Evolutionary conservation across 1,140 invertebrate species (phyloP), one percentile per base, ranked within the genome.

Genomic region (Lerema accius): DNA sequence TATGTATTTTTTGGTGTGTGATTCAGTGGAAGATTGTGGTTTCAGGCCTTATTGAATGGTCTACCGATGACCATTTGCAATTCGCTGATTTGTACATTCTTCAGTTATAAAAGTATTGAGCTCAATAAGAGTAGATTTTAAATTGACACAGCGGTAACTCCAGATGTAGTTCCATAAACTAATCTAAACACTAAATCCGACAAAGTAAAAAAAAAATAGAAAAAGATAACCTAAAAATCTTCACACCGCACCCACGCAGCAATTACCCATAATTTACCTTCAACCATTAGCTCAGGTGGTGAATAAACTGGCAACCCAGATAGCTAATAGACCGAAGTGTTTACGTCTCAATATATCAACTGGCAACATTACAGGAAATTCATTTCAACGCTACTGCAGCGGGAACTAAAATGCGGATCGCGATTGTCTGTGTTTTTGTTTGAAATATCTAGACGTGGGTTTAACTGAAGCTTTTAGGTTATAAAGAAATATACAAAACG

Each of bases 241-340:
- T 32, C 9, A 32, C 28, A 9, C 9, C 9, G 28, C 28, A 32
- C 28, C 28, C 28, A 32, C 28, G 28, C 28, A 32, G 9, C 28
- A 32, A 7, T 32, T 32, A 40, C 1, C 37, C 37, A 55, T 28
- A 55, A 42, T 15, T 42, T 15, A 42, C 17, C 16, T n/a, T 10
- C n/a, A 15, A 14, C 51, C 32, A 42, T 55, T 42, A 55, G 37
- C 13, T 23, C 51, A 55, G 37, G 51, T 55, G 51, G 51, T 17
- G 51, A 55, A 51, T 51, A 55, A 55, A 39, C 51, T 42, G 51
- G 51, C 51, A 55, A 55, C 51, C 51, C 51, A 42, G 51, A 14
- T 55, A 55, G 51, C 37, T 55, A 55, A 55, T 55, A 55, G 51
- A 26, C 37, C 51, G 51, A 19, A 55, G 51, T 55, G 51, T 55